Conservation (phyloP, 2,797 vertebrate species). For the Octomys mimax region DNA sequence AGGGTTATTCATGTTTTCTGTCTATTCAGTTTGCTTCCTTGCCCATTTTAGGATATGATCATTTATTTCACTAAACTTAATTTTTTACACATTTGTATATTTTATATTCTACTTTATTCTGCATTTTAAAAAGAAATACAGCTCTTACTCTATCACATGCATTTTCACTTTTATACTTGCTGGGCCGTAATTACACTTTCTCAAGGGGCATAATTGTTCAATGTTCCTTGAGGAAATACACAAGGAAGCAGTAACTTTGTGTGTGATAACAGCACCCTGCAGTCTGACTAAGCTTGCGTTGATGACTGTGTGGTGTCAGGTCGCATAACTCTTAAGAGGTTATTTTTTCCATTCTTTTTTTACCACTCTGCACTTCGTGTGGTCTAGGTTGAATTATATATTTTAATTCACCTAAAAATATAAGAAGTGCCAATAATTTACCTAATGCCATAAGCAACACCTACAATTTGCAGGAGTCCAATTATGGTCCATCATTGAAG, state of each 20-base stretch:
- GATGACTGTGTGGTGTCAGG: not conserved
- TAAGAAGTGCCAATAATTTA: not conserved
- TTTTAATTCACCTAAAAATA: not conserved
- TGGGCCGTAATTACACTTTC: not conserved
- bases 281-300: not conserved
- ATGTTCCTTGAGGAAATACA: not conserved
- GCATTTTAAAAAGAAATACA: not conserved
- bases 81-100: not conserved
- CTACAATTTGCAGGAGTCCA: not conserved
- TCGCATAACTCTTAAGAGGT: not conserved
- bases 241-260: not conserved
- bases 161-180: not conserved
- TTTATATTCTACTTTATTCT: not conserved
- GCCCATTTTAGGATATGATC: not conserved
- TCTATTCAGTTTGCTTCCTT: not conserved
- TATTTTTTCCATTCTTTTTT: too few relatives aligned
- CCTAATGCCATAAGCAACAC: not conserved
- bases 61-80: not conserved
- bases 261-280: not conserved
- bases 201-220: not conserved
- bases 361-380: not conserved
- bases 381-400: not conserved
- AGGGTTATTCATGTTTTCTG: not conserved
- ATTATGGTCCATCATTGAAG: not conserved
- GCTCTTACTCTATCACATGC: fast-evolving